phyloP scores from a whole-genome alignment of 2,113 vertebrate species.

The Eudorcas thomsonii region DNA sequence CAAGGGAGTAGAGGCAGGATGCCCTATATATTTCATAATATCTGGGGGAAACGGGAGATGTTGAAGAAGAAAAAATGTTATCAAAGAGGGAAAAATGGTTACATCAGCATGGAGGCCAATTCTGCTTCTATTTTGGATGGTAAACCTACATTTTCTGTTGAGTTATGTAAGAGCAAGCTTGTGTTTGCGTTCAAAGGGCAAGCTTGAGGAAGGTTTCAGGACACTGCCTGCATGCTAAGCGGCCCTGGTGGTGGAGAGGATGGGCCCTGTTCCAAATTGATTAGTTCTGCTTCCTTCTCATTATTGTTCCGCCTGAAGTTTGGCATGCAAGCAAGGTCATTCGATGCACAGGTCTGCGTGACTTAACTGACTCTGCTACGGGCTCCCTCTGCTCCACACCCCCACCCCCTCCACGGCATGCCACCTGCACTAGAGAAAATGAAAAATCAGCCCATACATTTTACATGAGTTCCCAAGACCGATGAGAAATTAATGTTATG shows the following conservation, averaged over 20 bases:
- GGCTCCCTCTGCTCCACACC: neutral
- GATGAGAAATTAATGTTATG: conserved; percentile 83
- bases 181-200: conserved; percentile 76
- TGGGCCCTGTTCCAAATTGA: conserved; percentile 68
- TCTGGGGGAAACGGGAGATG: neutral
- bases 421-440: conserved; percentile 79
- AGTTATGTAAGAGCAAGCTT: conserved; percentile 76
- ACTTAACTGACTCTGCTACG: conserved; percentile 33
- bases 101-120: conserved; percentile 30
- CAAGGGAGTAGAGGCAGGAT: neutral
- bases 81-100: conserved; percentile 25
- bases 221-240: conserved; percentile 73
- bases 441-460: conserved; percentile 83
- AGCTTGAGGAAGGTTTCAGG: conserved; percentile 50
- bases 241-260: conserved; percentile 38
- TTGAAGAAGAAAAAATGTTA: neutral
- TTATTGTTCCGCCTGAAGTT: conserved; percentile 13
- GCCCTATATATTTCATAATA: neutral
- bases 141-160: conserved; percentile 65
- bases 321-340: conserved; percentile 63
- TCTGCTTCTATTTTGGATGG: conserved; percentile 49
- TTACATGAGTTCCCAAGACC: conserved; percentile 81
- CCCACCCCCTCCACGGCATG: neutral
- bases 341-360: neutral
- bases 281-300: conserved; percentile 73